Evolutionary conservation across 2,113 vertebrate genomes (phyloP), one percentile per base, ranked within the genome.

Genomic region (Phaetusa simplex): DNA sequence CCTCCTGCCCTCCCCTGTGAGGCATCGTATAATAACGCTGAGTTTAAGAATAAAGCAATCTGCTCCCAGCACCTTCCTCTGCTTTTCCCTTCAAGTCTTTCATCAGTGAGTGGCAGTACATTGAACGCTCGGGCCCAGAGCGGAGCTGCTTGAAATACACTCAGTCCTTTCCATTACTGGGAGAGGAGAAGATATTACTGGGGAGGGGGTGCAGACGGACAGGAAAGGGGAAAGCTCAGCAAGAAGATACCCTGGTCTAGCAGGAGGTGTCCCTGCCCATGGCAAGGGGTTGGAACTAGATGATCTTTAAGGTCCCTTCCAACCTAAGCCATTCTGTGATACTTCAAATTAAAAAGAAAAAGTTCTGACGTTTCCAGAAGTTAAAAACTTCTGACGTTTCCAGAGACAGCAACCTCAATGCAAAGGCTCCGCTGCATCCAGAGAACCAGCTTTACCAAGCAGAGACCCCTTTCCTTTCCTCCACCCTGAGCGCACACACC

Each of bases 41-140:
- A 92, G 70, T 77, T 95, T 65, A 69, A 91, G 92, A 91, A 94
- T 66, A 85, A 95, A 72, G 49, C 62, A 79, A 62, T 82, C 72
- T 93, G 62, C 38, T 87, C 78, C 53, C 32, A 12, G 84, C 53
- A 82, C 52, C 81, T 79, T 92, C 61, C 80, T 88, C 73, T 82
- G 78, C 88, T 47, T 86, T 83, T 83, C 55, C 36, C 38, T 49
- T 55, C 74, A 40, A 42, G 79, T 27, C 47, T 52, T 83, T 65
- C 78, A 36, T 52, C 78, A 56, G 53, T 21, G 64, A 64, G 67
- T 86, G 71, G 38, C 76, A 67, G 69, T 7, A 59, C 67, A 49
- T 1, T 1, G 40, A 87, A 30, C 10, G 8, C 59, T 38, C 2
- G 2, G 36, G 36, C 52, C 67, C 0, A 0, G 69, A 61, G 85